Percentiles rank a stretch among this genome's conserved stretches.
Evolutionary conservation across 2,113 vertebrate species (phyloP).

Genomic region (Triplophysa tibetana): DNA sequence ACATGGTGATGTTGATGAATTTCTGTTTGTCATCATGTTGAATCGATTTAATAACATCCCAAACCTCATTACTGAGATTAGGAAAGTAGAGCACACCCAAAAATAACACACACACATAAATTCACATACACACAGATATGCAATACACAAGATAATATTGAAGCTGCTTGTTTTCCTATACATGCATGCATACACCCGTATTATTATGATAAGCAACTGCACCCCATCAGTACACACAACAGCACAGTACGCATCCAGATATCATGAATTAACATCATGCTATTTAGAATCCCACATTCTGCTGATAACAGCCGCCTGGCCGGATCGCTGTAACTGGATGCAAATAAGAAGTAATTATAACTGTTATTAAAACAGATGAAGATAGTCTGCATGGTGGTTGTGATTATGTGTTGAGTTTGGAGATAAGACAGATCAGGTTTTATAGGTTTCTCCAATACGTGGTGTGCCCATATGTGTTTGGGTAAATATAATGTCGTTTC

Average conservation of each 20-base stretch:
- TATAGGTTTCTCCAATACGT: background rate
- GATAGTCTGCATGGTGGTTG: background rate
- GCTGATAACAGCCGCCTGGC: slow-evolving; percentile 23
- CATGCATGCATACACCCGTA: background rate
- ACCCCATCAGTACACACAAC: slow-evolving; percentile 11
- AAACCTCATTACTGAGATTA: slow-evolving; percentile 19
- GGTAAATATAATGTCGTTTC: background rate
- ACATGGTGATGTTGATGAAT: background rate
- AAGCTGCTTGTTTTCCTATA: background rate
- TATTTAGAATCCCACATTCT: slow-evolving; percentile 10
- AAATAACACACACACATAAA: background rate
- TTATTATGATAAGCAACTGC: slow-evolving; percentile 9
- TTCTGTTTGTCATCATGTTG: slow-evolving; percentile 13
- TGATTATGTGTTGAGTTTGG: slow-evolving; percentile 20
- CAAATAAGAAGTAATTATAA: slow-evolving; percentile 43
- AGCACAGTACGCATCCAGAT: slow-evolving; percentile 24
- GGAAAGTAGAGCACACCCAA: slow-evolving; percentile 9
- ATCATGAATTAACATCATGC: slow-evolving; percentile 35
- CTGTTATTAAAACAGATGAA: slow-evolving; percentile 42
- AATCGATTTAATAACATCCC: background rate
- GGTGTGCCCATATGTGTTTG: slow-evolving; percentile 3
- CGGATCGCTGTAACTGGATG: background rate
- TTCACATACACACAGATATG: background rate
- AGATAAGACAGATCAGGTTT: background rate
- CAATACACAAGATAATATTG: slow-evolving; percentile 7